Evolutionary conservation across 1,140 invertebrate species (phyloP).

Genomic region (Subanguina moxae): DNA sequence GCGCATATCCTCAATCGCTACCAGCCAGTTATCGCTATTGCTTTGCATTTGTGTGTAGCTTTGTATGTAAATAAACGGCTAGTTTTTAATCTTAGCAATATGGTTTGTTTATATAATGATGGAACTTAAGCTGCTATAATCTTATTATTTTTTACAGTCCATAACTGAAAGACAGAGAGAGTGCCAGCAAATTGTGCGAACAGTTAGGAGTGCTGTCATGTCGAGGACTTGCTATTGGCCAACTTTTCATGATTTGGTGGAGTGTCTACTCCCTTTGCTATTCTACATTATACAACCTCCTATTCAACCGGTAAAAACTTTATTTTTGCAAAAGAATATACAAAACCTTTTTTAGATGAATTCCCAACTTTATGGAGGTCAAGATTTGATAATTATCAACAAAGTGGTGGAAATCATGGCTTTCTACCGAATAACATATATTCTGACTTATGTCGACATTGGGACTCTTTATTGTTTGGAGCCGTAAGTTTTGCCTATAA

Average conservation of each 20-base stretch:
- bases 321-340: background rate
- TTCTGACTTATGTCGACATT: background rate
- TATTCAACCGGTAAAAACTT: background rate
- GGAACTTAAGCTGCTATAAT: background rate
- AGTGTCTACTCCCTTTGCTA: background rate
- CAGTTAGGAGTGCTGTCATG: background rate
- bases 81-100: background rate
- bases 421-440: background rate
- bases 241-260: background rate
- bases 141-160: background rate
- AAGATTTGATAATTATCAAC: background rate
- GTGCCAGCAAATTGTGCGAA: conserved; percentile 1
- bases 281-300: background rate
- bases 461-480: background rate
- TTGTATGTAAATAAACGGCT: background rate
- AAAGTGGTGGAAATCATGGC: background rate
- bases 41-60: background rate
- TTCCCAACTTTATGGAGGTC: background rate
- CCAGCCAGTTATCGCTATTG: background rate
- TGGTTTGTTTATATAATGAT: background rate
- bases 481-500: background rate
- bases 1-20: background rate
- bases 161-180: background rate
- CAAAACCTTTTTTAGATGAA: background rate
- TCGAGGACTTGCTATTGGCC: background rate